A percentile compares a stretch with the other conserved stretches of the same genome.
Evolutionary conservation across 2,113 vertebrate genomes (phyloP).

Genomic region (Hydrolagus affinis): DNA sequence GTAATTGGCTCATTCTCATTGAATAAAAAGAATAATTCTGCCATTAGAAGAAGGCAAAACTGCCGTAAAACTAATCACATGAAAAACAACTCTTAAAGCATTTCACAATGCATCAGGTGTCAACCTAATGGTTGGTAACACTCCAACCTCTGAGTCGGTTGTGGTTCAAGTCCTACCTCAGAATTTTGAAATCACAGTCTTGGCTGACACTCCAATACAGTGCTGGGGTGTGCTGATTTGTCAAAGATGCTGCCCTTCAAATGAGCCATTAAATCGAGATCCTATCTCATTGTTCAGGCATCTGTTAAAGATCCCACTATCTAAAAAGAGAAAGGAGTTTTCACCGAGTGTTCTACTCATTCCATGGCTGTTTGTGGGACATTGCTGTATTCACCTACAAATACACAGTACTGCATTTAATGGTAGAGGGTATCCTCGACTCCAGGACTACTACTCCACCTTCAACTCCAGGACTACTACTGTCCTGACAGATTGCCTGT

Average conservation of each 20-base stretch:
- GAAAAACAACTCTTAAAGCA: no score
- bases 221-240: neutral
- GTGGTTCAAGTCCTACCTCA: neutral
- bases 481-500: no score
- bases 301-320: neutral
- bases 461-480: no score
- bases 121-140: neutral
- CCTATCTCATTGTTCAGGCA: neutral
- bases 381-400: neutral
- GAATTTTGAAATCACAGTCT: neutral
- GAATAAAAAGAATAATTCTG: no score
- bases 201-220: neutral
- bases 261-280: neutral
- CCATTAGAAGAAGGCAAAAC: no score
- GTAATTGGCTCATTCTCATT: no score
- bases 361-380: neutral
- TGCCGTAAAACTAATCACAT: no score
- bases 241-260: neutral
- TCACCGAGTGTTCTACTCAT: neutral
- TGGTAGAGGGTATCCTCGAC: no score
- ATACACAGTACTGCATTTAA: no score
- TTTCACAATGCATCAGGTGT: no score
- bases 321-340: neutral
- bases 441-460: no score
- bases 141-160: neutral